Conservation (phyloP, 2,888 invertebrate species). For the Hoplodrina blanda region DNA sequence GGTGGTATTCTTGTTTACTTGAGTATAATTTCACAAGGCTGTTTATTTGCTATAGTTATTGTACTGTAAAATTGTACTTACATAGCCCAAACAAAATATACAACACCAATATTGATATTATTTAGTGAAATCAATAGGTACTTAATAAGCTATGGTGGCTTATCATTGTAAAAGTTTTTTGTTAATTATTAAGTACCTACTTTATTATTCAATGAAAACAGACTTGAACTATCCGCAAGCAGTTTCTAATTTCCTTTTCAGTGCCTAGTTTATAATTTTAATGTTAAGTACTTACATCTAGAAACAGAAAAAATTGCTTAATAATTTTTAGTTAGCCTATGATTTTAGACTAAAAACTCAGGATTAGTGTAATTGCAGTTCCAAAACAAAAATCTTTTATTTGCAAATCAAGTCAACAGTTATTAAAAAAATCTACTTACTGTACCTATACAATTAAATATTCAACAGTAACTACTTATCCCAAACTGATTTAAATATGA, state of each 20-base stretch:
- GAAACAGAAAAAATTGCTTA: not conserved
- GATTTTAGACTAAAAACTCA: not conserved
- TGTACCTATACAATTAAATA: too few relatives aligned
- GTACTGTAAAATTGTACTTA: not conserved
- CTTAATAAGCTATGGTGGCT: not conserved
- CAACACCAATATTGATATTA: not conserved
- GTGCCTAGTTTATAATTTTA: not conserved
- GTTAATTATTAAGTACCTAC: not conserved
- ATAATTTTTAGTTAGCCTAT: not conserved
- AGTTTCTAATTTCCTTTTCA: not conserved
- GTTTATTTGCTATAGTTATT: not conserved
- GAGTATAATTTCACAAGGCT: not conserved
- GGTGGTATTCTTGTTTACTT: not conserved
- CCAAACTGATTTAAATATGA: not conserved
- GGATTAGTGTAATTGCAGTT: not conserved
- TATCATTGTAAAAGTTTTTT: not conserved
- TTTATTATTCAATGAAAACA: not conserved
- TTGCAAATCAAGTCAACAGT: not conserved
- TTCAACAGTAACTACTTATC: not conserved
- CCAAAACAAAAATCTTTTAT: not conserved
- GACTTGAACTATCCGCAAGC: too few relatives aligned
- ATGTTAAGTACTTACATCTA: not conserved
- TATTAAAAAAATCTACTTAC: not conserved
- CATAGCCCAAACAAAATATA: not conserved
- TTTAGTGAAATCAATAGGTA: not conserved